Percentiles rank a stretch among this genome's conserved stretches.
phyloP scores from a whole-genome alignment of 2,113 vertebrate genomes.

The Dascyllus trimaculatus region DNA sequence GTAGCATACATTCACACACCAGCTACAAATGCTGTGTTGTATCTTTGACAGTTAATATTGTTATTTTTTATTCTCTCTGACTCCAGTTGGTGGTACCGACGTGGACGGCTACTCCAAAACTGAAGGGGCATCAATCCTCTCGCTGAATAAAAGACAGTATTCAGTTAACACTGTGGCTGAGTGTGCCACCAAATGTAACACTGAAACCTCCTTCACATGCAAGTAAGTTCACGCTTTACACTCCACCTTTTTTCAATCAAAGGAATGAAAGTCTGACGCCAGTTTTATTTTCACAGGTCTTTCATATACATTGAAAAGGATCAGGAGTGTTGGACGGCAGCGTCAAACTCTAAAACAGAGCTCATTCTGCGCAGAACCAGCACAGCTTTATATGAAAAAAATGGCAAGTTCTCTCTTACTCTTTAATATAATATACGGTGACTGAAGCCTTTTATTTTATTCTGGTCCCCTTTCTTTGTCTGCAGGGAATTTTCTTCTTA shows the following conservation, averaged over 20 bases:
- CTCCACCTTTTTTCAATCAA: too few species aligned
- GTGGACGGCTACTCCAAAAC: constrained; percentile 78
- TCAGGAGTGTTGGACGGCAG: constrained; percentile 80
- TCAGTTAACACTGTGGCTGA: constrained; percentile 41
- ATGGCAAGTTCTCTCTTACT: constrained; percentile 52
- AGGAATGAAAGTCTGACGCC: not conserved
- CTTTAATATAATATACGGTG: not conserved
- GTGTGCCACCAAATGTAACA: constrained; percentile 79
- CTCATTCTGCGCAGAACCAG: constrained; percentile 63
- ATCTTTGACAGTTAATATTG: not conserved
- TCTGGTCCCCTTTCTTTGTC: too few species aligned
- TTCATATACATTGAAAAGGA: constrained; percentile 84
- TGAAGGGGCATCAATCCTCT: constrained; percentile 81
- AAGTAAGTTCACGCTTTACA: constrained; percentile 58
- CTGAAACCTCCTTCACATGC: constrained; percentile 80
- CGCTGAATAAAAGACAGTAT: constrained; percentile 62
- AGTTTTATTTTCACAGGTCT: constrained; percentile 64
- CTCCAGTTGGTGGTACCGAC: constrained; percentile 59
- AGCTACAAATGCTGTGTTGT: not conserved
- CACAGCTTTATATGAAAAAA: constrained; percentile 80
- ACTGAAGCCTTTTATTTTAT: too few species aligned
- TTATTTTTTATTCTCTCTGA: not conserved
- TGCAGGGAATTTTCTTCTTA: too few species aligned
- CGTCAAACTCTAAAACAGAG: constrained; percentile 81
- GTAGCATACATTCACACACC: too few species aligned